Conservation (phyloP, 2,113 vertebrate species). For the Etia nguti region DNA sequence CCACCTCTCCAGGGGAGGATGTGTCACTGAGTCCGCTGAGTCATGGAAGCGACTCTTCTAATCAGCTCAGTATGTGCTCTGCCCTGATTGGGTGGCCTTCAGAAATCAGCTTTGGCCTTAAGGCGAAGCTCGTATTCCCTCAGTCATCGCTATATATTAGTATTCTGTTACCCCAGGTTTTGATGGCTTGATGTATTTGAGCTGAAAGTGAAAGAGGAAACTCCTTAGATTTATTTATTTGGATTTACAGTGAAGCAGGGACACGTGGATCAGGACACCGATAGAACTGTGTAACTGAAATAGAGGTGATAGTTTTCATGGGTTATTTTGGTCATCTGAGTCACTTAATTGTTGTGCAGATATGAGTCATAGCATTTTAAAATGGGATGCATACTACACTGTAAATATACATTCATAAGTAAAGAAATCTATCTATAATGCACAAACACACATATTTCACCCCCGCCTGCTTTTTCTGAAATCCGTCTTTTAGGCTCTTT, state of each 20-base stretch:
- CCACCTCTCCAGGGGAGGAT: not conserved
- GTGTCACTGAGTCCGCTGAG: conserved; percentile 24
- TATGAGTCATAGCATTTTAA: not conserved
- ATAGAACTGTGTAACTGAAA: not conserved
- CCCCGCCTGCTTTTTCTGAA: not conserved
- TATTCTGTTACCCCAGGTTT: conserved; percentile 7
- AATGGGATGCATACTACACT: not conserved
- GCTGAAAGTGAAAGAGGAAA: not conserved
- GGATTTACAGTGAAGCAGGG: not conserved
- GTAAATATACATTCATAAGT: not conserved
- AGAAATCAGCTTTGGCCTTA: conserved; percentile 42
- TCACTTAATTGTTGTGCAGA: not conserved
- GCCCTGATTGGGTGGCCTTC: conserved; percentile 13
- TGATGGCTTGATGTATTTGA: not conserved
- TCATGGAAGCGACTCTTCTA: conserved; percentile 45
- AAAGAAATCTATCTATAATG: not conserved
- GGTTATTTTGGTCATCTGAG: not conserved
- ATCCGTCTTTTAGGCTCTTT: conserved; percentile 1
- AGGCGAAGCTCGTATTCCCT: conserved; percentile 12
- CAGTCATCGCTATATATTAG: not conserved
- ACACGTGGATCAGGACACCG: not conserved
- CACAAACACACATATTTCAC: not conserved
- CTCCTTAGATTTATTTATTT: not conserved
- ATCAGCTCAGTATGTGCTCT: conserved; percentile 54
- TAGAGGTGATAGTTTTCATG: not conserved